These are phyloP conservation scores for Pedionomus torquatus DNA, from an alignment of 2,113 vertebrate species.

Conservation along the genomic window DNA sequence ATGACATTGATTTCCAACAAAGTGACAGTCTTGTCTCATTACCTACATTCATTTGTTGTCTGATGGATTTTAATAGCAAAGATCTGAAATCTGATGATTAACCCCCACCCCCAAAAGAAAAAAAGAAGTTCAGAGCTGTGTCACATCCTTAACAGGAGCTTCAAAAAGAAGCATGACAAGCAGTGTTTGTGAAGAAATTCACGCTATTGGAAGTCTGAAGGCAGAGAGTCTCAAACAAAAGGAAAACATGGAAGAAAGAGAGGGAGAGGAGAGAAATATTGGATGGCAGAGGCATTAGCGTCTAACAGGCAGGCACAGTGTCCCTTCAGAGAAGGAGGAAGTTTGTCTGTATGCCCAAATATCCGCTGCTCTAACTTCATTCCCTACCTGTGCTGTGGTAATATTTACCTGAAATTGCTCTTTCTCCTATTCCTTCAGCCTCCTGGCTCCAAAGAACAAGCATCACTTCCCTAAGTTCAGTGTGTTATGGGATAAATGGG, in stretches of 20 bases:
- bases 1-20: conserved; percentile 25
- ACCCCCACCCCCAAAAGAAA: background rate
- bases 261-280: background rate
- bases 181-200: background rate
- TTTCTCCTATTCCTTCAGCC: background rate
- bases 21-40: conserved; percentile 43
- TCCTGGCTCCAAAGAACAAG: background rate
- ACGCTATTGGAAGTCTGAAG: background rate
- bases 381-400: background rate
- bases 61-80: conserved; percentile 34
- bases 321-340: background rate
- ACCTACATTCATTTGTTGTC: conserved; percentile 4
- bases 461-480: background rate
- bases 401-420: background rate
- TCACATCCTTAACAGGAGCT: background rate
- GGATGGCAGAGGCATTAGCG: background rate
- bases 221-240: background rate
- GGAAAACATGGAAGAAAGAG: background rate
- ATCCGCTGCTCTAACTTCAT: background rate
- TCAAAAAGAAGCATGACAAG: background rate
- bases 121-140: background rate
- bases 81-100: conserved; percentile 31
- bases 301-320: background rate
- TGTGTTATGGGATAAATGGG: background rate
- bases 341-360: background rate